Conservation (phyloP, 2,888 invertebrate species). For the Platerodrilus igneus region DNA sequence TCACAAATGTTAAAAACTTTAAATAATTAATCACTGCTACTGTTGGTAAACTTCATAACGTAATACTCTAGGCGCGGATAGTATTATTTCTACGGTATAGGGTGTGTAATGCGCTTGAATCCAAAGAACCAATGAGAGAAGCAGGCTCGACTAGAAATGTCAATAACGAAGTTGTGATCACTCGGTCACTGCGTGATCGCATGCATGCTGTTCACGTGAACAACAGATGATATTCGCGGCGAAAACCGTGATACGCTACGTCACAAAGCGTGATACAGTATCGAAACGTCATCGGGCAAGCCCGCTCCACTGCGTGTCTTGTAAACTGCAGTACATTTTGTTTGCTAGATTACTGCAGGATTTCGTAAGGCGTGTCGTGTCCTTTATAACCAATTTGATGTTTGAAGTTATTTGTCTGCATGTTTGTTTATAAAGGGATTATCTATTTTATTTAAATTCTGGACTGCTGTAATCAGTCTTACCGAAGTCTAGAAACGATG, state of each 20-base stretch:
- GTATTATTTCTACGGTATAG: constrained; percentile 46
- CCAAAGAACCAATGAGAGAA: constrained; percentile 54
- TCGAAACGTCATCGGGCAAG: constrained; percentile 42
- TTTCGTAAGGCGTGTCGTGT: constrained; percentile 34
- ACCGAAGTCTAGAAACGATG: too few species aligned
- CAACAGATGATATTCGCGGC: constrained; percentile 63
- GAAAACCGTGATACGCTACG: constrained; percentile 62
- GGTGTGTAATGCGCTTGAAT: constrained; percentile 45
- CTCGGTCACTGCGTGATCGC: constrained; percentile 71
- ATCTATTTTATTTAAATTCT: too few species aligned
- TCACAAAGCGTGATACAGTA: constrained; percentile 48
- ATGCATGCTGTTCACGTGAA: constrained; percentile 82
- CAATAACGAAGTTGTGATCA: constrained; percentile 62
- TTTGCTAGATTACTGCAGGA: constrained; percentile 15
- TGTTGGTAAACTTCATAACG: constrained; percentile 15
- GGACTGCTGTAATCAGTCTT: too few species aligned
- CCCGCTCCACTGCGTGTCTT: constrained; percentile 27
- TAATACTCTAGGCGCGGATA: constrained; percentile 36
- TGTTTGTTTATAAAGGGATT: too few species aligned
- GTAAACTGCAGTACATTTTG: constrained; percentile 18
- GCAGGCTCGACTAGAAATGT: constrained; percentile 67
- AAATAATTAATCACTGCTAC: constrained; percentile 17
- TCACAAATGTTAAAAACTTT: too few species aligned
- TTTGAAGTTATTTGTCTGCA: too few species aligned
- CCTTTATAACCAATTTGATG: too few species aligned